phyloP scores from a whole-genome alignment of 2,113 vertebrate genomes.

The Anolis carolinensis region DNA sequence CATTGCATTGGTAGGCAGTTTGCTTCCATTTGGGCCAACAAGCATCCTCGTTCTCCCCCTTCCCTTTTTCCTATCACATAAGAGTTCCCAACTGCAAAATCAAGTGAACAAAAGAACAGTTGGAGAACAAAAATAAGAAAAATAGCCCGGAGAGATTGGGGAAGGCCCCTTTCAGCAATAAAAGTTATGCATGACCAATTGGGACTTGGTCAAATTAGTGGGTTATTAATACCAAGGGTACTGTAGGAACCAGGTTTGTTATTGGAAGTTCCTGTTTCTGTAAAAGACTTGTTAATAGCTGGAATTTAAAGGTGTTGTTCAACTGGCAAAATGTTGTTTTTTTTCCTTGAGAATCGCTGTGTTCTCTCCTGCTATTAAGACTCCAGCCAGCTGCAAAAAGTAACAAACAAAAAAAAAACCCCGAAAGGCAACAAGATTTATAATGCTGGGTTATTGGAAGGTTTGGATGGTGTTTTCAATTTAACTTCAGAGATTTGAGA shows the following conservation, averaged over 20 bases:
- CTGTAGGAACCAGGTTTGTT: slow-evolving; percentile 75
- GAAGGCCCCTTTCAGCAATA: slow-evolving; percentile 60
- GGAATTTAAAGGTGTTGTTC: slow-evolving; percentile 74
- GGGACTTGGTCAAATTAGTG: slow-evolving; percentile 74
- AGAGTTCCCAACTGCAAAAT: slow-evolving; percentile 48
- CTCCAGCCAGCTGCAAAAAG: slow-evolving; percentile 50
- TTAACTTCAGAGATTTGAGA: accelerated
- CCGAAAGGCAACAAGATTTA: slow-evolving; percentile 31
- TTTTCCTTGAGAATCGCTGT: slow-evolving; percentile 68
- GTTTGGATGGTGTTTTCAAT: slow-evolving; percentile 1
- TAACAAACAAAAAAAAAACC: neutral
- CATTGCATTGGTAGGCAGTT: too few species aligned
- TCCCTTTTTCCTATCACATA: slow-evolving; percentile 33
- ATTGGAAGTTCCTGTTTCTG: slow-evolving; percentile 74
- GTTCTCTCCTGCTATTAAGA: slow-evolving; percentile 64
- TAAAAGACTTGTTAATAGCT: slow-evolving; percentile 74
- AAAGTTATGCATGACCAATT: slow-evolving; percentile 64
- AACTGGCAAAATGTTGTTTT: slow-evolving; percentile 72
- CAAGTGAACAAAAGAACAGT: slow-evolving; percentile 30
- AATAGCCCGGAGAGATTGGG: neutral
- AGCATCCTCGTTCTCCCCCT: slow-evolving; percentile 18
- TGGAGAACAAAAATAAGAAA: neutral
- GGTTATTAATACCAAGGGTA: slow-evolving; percentile 79
- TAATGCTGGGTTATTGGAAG: slow-evolving; percentile 23
- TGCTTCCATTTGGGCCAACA: too few species aligned